Percentiles rank a stretch among this genome's conserved stretches.
phyloP scores from a whole-genome alignment of 2,113 vertebrate species.

The Otocyon megalotis region DNA sequence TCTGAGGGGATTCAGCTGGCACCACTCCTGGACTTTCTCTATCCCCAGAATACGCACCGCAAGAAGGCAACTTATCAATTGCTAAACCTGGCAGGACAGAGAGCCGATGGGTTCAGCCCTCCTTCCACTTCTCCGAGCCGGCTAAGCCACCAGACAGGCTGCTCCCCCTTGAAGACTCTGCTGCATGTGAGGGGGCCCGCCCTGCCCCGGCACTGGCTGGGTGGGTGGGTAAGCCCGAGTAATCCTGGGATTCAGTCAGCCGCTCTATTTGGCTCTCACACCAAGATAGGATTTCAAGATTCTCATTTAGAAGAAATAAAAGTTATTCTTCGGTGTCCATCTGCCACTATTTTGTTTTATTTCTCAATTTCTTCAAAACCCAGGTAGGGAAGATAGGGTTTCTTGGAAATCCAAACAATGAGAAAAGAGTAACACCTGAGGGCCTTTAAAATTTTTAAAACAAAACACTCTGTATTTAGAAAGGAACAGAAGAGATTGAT shows the following conservation, averaged over 20 bases:
- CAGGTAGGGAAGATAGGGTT: background rate
- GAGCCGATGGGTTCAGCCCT: background rate
- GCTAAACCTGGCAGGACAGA: fast-evolving
- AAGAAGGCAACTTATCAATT: fast-evolving
- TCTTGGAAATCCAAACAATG: slow-evolving; percentile 4
- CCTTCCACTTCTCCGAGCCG: fast-evolving
- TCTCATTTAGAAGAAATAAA: slow-evolving; percentile 32
- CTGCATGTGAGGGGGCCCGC: fast-evolving
- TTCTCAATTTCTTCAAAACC: slow-evolving; percentile 50
- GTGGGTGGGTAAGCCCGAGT: fast-evolving
- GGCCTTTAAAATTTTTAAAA: background rate
- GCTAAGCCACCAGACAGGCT: background rate
- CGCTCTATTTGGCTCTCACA: background rate
- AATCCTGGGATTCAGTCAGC: background rate
- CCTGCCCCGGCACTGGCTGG: fast-evolving
- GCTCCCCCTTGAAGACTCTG: background rate
- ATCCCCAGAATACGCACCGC: background rate
- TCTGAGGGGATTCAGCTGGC: fast-evolving
- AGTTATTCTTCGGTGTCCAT: slow-evolving; percentile 3
- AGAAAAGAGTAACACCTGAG: background rate
- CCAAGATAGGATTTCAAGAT: background rate
- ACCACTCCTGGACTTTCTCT: fast-evolving
- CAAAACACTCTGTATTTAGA: background rate
- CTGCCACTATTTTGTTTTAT: slow-evolving; percentile 17
- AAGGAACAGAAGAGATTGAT: background rate